Evolutionary conservation across 2,797 vertebrate species (phyloP).

Genomic region (Perodicticus potto): DNA sequence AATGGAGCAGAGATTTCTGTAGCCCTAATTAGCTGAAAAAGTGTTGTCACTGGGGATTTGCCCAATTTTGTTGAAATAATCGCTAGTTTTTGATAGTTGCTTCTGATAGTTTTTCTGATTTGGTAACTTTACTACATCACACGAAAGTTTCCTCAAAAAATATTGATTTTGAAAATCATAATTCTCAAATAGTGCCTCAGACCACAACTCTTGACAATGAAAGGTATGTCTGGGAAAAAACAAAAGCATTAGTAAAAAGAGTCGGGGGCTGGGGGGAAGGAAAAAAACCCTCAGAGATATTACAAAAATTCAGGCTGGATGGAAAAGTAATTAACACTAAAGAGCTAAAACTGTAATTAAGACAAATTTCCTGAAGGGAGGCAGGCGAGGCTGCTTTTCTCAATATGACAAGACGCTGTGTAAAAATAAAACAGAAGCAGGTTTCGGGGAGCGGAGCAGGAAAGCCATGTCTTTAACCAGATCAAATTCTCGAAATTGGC

Average conservation of each 20-base stretch:
- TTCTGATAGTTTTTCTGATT: slow-evolving; percentile 56
- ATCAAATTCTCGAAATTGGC: slow-evolving; percentile 99
- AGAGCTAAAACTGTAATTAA: slow-evolving; percentile 96
- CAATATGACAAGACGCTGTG: slow-evolving; percentile 92
- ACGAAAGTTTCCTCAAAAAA: slow-evolving; percentile 75
- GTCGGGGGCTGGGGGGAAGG: not conserved
- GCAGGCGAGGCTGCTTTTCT: slow-evolving; percentile 94
- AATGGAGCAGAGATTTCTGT: not conserved
- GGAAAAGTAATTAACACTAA: slow-evolving; percentile 91
- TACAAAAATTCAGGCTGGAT: slow-evolving; percentile 86
- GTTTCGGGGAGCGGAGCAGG: slow-evolving; percentile 88
- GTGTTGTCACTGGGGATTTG: not conserved
- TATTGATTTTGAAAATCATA: slow-evolving; percentile 82
- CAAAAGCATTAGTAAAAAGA: slow-evolving; percentile 57
- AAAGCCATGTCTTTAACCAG: slow-evolving; percentile 98
- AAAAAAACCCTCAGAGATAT: slow-evolving; percentile 83
- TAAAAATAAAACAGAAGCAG: slow-evolving; percentile 88
- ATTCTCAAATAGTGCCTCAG: slow-evolving; percentile 84
- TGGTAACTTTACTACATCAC: slow-evolving; percentile 78
- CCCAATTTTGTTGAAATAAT: slow-evolving; percentile 50
- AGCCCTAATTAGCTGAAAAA: not conserved
- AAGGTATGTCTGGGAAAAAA: slow-evolving; percentile 83
- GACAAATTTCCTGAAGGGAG: slow-evolving; percentile 96
- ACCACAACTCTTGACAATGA: slow-evolving; percentile 83
- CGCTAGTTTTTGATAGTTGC: not conserved